Evolutionary conservation across 1,140 invertebrate genomes (phyloP).

Genomic region (Stegodyphus mimosarum): DNA sequence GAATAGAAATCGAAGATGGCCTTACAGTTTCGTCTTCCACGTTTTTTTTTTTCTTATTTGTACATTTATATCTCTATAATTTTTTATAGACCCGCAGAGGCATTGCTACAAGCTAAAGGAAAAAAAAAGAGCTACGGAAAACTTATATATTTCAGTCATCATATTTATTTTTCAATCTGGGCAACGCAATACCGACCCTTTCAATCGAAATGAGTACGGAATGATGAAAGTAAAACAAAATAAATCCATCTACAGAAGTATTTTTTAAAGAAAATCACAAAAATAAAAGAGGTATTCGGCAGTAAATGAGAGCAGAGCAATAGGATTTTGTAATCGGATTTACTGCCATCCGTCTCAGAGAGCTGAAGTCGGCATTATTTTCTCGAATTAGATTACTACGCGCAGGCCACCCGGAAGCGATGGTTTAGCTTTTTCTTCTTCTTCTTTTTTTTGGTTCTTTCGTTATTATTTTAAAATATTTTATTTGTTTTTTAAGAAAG

Average conservation of each 20-base stretch:
- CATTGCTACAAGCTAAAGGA: neutral
- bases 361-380: conserved; percentile 43
- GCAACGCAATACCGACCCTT: conserved; percentile 14
- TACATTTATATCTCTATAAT: neutral
- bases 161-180: conserved; percentile 28
- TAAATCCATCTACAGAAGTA: conserved; percentile 24
- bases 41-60: neutral
- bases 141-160: conserved; percentile 5
- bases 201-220: conserved; percentile 18
- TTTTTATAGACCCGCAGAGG: neutral
- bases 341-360: conserved; percentile 16
- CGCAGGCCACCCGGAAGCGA: conserved; percentile 27
- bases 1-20: conserved; percentile 19
- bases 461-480: neutral
- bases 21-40: neutral
- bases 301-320: conserved; percentile 54
- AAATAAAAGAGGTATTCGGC: conserved; percentile 37
- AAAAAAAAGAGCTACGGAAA: neutral
- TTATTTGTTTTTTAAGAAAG: conserved; percentile 22
- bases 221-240: conserved; percentile 8
- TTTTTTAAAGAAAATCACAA: conserved; percentile 22
- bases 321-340: conserved; percentile 60
- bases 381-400: conserved; percentile 46
- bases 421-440: conserved; percentile 13
- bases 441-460: neutral